Conservation (phyloP, 2,888 invertebrate genomes). For the Latheticus oryzae region DNA sequence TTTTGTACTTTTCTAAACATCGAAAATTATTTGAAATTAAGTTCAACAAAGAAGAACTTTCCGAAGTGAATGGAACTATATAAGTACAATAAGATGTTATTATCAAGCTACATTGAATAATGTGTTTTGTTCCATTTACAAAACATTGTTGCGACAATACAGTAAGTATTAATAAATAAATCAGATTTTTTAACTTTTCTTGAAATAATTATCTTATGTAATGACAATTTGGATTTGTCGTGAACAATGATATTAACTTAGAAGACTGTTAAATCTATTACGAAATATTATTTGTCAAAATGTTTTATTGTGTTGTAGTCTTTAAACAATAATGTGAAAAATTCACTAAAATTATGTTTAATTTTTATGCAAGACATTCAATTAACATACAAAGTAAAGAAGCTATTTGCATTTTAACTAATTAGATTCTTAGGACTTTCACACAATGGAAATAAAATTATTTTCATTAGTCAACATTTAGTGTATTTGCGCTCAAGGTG, state of each 20-base stretch:
- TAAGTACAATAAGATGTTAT: constrained; percentile 19
- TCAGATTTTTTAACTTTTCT: constrained; percentile 5
- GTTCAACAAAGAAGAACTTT: constrained; percentile 7
- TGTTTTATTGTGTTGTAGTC: constrained; percentile 7
- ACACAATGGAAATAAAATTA: too few relatives aligned
- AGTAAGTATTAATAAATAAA: constrained; percentile 7
- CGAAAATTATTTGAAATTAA: neutral
- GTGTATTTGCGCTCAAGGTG: too few relatives aligned
- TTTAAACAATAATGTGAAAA: constrained; percentile 22
- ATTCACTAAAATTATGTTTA: constrained; percentile 10
- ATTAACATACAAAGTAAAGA: constrained; percentile 11
- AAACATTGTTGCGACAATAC: constrained; percentile 25
- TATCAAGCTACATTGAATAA: constrained; percentile 6
- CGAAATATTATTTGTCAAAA: constrained; percentile 11
- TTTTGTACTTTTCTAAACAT: neutral
- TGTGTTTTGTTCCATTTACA: constrained; percentile 22
- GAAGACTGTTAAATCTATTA: constrained; percentile 2
- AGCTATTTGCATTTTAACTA: constrained; percentile 6
- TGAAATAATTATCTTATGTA: constrained; percentile 19
- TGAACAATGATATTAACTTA: constrained; percentile 2
- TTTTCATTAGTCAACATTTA: too few relatives aligned
- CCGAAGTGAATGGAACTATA: constrained; percentile 26
- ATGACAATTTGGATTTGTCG: constrained; percentile 14
- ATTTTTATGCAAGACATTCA: constrained; percentile 10
- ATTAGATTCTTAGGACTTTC: too few relatives aligned